phyloP scores from a whole-genome alignment of 2,888 invertebrate species.

The Agrenia bidenticulata region DNA sequence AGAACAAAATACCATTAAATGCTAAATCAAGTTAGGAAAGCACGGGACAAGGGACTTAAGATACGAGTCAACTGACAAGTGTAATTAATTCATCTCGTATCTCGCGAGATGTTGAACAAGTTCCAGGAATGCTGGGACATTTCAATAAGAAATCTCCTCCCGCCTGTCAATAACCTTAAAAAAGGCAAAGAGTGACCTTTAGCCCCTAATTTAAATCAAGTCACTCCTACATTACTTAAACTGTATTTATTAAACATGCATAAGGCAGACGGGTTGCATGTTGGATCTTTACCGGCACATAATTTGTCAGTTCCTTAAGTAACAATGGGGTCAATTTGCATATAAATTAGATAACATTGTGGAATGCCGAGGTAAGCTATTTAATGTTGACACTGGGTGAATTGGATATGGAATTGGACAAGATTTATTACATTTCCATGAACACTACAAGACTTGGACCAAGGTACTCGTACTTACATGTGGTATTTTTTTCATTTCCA shows the following conservation, averaged over 20 bases:
- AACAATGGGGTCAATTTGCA: constrained; percentile 15
- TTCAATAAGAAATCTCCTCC: background rate
- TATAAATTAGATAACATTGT: constrained; percentile 20
- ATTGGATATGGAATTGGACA: constrained; percentile 17
- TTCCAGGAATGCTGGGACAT: constrained; percentile 24
- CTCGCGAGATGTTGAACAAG: constrained; percentile 13
- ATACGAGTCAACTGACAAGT: background rate
- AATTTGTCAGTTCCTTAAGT: constrained; percentile 7
- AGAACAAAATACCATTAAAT: no score
- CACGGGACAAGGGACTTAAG: background rate
- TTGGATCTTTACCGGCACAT: constrained; percentile 21
- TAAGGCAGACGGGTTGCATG: background rate
- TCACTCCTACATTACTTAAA: constrained; percentile 15
- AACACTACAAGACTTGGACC: background rate
- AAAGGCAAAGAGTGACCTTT: background rate
- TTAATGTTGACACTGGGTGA: constrained; percentile 11
- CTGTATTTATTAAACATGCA: no score
- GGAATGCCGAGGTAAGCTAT: constrained; percentile 1
- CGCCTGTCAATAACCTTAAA: constrained; percentile 21
- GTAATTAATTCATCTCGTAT: constrained; percentile 23
- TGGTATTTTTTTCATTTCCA: background rate
- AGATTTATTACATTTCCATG: constrained; percentile 16
- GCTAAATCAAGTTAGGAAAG: no score
- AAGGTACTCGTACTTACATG: no score
- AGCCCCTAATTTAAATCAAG: constrained; percentile 18